Base-by-base conservation (phyloP, 1,140 invertebrate species). In the Aleiodes sp. region DNA sequence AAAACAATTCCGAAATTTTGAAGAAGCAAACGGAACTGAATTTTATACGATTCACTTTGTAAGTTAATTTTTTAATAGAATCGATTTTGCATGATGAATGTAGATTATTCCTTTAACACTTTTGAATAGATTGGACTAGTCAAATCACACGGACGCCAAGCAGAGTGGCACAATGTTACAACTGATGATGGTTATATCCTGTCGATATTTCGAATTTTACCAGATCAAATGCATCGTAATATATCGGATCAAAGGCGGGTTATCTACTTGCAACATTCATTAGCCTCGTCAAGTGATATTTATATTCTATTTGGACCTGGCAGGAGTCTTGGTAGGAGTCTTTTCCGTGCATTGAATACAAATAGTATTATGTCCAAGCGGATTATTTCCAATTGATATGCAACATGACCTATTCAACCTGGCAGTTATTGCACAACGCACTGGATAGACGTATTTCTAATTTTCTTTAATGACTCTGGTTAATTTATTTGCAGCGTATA, bases 141-240 rank as follows among this genome's bases (percentile, higher is more conserved):
- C 66, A 85, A 84, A 43, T 76, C 80, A 39, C 86, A 89, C 52
- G 93, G 93, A 46, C 94, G 94, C 78, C 82, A 83, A 0, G 86
- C 88, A 0, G 91, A 94, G 82, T 86, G 87, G 0, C 91, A 94
- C 73, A 84, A 87, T 0, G 84, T 92, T 0, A 76, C 86, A 9
- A 94, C 93, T 0, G 83, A 90, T 39, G 93, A 94, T 77, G 92
- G 92, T 6, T 94, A 92, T 76, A 83, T 94, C n/a, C 78, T 94
- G 3, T 90, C 88, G 0, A 61, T 94, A 39, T 92, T 94, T 73
- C 87, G 93, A 41, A 94, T 94, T 72, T 90, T 91, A 2, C 75
- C 82, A 80, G 35, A 85, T 80, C 65, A 74, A 1, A 16, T 2
- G 21, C 6, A 24, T 52, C 16, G 1, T 7, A 24, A 52, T 52